Evolutionary conservation across 2,113 vertebrate species (phyloP), one percentile per base, ranked within the genome.

Genomic region (Neolamprologus fasciatus): DNA sequence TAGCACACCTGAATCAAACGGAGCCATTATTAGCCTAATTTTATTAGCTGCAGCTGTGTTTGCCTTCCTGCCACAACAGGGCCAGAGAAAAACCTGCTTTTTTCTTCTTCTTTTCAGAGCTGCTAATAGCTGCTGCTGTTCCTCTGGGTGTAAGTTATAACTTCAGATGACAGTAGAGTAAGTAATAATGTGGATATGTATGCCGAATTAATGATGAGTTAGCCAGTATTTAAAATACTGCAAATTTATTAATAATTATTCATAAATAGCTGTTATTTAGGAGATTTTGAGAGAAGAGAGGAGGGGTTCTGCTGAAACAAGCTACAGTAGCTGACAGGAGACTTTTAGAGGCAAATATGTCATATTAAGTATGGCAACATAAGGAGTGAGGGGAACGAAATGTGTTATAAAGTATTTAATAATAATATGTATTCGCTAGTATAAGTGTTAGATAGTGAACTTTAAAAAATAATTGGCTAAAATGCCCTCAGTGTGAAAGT

Each of bases 31-130:
- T 89, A 88, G 35, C 7, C 28, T 51, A 16, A 78, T 83, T n/a
- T 35, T 47, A 85, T 87, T 79, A 81, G 50, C 82, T 9, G 57
- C 92, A 91, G 88, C 86, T 93, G 84, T 47, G 66, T 61, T 35
- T 83, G 68, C 9, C 12, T 37, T 16, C 23, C 45, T 78, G 80
- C 84, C 21, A 33, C 9, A 6, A 21, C 33, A 50, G 14, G 19
- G 71, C 63, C 33, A 47, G 45, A 54, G 54, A 19, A 26, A 33
- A 73, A 53, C 12, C 73, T 19, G 23, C 42, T 78, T 78, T 61
- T 73, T 73, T 16, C 4, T 5, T 10, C 37, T 26, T 73, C 14
- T 45, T 45, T 73, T 7, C 4, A 78, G 42, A 19, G 73, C 23
- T 21, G 37, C 12, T 68, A 26, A 80, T 28, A 33, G 21, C 37